Evolutionary conservation across 2,888 invertebrate species (phyloP), one percentile per base, ranked within the genome.

Genomic region (Drosophila neutralis): DNA sequence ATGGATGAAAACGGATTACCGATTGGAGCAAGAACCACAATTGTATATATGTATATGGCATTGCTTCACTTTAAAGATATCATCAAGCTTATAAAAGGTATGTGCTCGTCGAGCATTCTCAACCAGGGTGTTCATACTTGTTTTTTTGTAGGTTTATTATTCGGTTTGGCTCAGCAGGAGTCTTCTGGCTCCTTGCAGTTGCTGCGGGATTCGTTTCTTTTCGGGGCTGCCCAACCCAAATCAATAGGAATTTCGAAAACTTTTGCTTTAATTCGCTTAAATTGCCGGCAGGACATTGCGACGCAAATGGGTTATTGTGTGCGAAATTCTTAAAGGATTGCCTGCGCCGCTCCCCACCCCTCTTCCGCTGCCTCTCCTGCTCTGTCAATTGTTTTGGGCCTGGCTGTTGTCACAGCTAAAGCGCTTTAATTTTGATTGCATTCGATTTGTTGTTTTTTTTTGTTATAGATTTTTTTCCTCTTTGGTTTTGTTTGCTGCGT

Each of bases 371-470:
- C 27, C n/a, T 45, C 52, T 29, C 45, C 36, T 58, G 13, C 40
- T 65, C 68, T 71, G 64, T 54, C 80, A 67, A 81, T 89, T 87
- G 89, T 87, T 84, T 82, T 79, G 69, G 64, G 66, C 75, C 65
- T 56, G 66, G 27, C 80, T 87, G 84, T 88, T 88, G 87, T 88
- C 90, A 87, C 83, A 89, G 86, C 79, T 84, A 85, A 82, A 87
- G 85, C 87, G 89, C 88, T 88, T 88, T 89, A 89, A 86, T 88
- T 89, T 88, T 86, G 88, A 88, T 88, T 89, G 88, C 85, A 84
- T 89, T 79, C 83, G 89, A 85, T 87, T 84, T 82, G 82, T 84
- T 78, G 70, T 51, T 67, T 64, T 40, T 69, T 67, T 21, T 11
- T 33, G 33, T 11, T 33, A 33, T 33, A 11, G 0, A 33, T 33